Evolutionary conservation across 2,797 vertebrate genomes (phyloP).

Genomic region (Pristis pectinata): DNA sequence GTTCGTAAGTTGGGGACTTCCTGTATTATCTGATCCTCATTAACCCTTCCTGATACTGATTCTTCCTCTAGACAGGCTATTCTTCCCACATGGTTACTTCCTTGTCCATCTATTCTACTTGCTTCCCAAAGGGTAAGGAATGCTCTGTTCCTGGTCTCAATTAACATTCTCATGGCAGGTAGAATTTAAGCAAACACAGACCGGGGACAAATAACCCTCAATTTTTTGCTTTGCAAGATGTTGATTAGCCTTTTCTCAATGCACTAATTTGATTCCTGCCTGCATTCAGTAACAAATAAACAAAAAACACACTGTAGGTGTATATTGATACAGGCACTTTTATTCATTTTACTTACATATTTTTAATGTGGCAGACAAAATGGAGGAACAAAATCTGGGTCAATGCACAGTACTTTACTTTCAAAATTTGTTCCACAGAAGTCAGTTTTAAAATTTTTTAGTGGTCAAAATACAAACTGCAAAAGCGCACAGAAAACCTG

Average conservation of each 20-base stretch:
- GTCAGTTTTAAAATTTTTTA: neutral
- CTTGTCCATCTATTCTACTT: neutral
- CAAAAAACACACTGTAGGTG: neutral
- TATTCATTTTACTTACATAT: no score
- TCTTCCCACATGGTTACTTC: neutral
- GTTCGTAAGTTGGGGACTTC: no score
- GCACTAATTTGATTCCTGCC: neutral
- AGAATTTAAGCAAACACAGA: neutral
- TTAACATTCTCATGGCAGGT: neutral
- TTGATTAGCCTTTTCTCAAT: neutral
- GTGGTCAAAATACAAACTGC: neutral
- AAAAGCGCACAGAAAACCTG: neutral
- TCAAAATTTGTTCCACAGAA: neutral
- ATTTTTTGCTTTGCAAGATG: neutral
- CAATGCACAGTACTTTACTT: neutral
- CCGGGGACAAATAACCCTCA: neutral
- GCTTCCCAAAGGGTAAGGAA: neutral
- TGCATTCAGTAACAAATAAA: neutral
- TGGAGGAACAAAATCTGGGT: neutral
- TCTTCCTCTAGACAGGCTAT: neutral
- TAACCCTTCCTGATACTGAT: neutral
- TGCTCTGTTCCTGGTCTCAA: neutral
- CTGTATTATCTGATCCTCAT: neutral
- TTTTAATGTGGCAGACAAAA: neutral
- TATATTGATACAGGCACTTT: no score